Evolutionary conservation across 2,113 vertebrate genomes (phyloP), one percentile per base, ranked within the genome.

Genomic region (Beaufortia kweichowensis): DNA sequence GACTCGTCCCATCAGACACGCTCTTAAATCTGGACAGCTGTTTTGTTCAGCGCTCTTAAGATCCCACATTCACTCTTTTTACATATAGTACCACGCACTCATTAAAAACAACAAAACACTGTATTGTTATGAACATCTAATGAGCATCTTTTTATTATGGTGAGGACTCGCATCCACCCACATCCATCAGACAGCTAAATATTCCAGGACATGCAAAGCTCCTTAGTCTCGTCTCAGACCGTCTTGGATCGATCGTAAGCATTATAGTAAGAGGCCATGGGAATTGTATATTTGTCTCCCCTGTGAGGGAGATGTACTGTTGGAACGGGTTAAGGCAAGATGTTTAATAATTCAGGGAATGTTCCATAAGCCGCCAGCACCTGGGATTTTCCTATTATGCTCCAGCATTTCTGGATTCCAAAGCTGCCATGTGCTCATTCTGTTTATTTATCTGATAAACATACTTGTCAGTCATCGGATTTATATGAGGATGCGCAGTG

Each of bases 341-440:
- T 21, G 50, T 66, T 64, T 21, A 69, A 46, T 81, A 35, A 61
- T 50, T 62, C 29, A 64, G 19, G 59, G 39, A 43, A 14, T 28
- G 53, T 21, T 23, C 39, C 33, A 23, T 65, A 60, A 14, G 28
- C 24, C 21, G n/a, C n/a, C n/a, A n/a, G 31, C 67, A 71, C 8
- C 53, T 72, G 48, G 46, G 29, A 28, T 21, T 53, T 56, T 43
- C 23, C 63, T 72, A 55, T 41, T 3, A 4, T 39, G 29, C 29
- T 57, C 53, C 21, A 71, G 9, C 33, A 28, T 71, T 71, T 59
- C 14, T 55, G 48, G 29, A 55, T 24, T 55, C 19, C n/a, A 59
- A 70, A 28, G 17, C 5, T 19, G 59, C 26, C 28, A 61, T 23
- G 29, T 69, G 28, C 46, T 69, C 19, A 53, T 15, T 53, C 7